Conservation (phyloP, 2,113 vertebrate species). For the Chrysemys picta region DNA sequence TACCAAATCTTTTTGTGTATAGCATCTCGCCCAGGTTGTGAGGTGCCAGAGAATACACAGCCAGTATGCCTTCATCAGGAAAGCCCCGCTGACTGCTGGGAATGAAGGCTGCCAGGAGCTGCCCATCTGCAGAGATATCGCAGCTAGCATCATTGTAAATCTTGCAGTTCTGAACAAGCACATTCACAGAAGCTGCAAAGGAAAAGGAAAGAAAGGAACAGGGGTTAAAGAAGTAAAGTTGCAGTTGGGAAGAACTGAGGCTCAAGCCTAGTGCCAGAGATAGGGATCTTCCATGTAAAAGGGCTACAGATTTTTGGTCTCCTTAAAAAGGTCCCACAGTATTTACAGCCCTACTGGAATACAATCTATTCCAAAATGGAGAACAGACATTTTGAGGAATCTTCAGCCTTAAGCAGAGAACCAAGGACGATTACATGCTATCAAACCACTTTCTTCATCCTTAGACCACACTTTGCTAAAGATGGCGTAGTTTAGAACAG, state of each 20-base stretch:
- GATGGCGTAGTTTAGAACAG: slow-evolving; percentile 44
- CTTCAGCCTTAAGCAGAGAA: slow-evolving; percentile 29
- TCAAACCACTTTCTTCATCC: slow-evolving; percentile 12
- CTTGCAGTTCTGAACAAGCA: slow-evolving; percentile 98
- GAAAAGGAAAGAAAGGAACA: slow-evolving; percentile 13
- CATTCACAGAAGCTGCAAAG: slow-evolving; percentile 91
- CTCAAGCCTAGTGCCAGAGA: slow-evolving; percentile 38
- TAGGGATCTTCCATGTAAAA: not conserved
- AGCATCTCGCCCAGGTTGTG: slow-evolving; percentile 99
- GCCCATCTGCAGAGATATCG: slow-evolving; percentile 97
- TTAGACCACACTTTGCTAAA: slow-evolving; percentile 31
- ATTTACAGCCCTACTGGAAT: slow-evolving; percentile 41
- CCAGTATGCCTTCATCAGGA: slow-evolving; percentile 96
- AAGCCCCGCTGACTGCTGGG: slow-evolving; percentile 98
- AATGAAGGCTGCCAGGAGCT: slow-evolving; percentile 97
- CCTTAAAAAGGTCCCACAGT: slow-evolving; percentile 34
- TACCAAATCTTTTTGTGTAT: slow-evolving; percentile 98
- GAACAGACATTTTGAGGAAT: not conserved
- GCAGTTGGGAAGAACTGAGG: slow-evolving; percentile 7
- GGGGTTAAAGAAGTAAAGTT: not conserved
- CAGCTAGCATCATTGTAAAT: slow-evolving; percentile 99
- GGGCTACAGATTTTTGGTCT: slow-evolving; percentile 12
- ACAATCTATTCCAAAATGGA: slow-evolving; percentile 45
- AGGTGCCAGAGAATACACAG: slow-evolving; percentile 96
- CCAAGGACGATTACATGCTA: slow-evolving; percentile 10